phyloP scores from a whole-genome alignment of 2,113 vertebrate species.

The Micronycteris hirsuta region DNA sequence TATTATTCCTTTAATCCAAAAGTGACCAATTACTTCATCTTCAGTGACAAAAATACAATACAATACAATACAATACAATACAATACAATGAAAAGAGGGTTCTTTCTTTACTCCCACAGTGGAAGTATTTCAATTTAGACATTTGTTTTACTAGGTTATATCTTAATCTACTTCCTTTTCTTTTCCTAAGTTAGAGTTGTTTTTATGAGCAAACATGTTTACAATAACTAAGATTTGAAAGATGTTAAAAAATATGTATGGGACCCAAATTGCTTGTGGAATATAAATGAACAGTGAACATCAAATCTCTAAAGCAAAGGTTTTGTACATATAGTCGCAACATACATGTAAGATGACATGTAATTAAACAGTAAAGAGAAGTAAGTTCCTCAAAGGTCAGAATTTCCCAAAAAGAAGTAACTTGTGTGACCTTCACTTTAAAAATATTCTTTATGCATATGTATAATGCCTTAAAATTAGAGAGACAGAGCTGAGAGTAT shows the following conservation, averaged over 20 bases:
- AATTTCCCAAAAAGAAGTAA: background rate
- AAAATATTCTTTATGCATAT: background rate
- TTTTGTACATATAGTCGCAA: background rate
- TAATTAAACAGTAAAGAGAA: background rate
- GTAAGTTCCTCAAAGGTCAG: background rate
- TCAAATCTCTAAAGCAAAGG: background rate
- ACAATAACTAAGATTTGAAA: slow-evolving; percentile 2
- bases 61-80: too few species aligned
- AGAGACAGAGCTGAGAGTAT: background rate
- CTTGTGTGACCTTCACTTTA: background rate
- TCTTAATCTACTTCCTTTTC: slow-evolving; percentile 1
- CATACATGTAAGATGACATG: background rate
- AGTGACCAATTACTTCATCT: background rate
- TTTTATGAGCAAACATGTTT: slow-evolving; percentile 10
- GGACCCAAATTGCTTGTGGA: background rate
- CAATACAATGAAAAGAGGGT: background rate
- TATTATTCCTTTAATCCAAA: background rate
- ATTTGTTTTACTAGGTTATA: background rate
- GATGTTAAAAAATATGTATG: background rate
- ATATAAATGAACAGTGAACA: background rate
- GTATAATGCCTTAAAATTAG: background rate
- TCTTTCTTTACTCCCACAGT: background rate
- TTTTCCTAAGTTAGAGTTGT: background rate
- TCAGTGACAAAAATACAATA: background rate
- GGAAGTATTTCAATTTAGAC: slow-evolving; percentile 2